Conservation (phyloP, 2,113 vertebrate species). For the Ranitomeya imitator region DNA sequence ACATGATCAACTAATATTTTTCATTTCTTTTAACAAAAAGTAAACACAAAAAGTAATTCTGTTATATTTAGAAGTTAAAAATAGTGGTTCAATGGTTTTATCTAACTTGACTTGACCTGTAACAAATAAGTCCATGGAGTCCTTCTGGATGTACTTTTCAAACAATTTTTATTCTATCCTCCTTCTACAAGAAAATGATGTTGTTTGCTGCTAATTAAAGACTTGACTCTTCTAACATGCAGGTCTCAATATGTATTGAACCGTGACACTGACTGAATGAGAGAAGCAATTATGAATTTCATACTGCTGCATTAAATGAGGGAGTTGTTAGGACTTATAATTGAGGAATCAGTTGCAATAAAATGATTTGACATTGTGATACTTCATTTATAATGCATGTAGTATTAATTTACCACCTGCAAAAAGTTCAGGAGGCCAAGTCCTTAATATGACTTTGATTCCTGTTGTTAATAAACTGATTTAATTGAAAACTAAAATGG, state of each 20-base stretch:
- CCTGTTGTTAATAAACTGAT: background rate
- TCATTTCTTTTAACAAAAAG: background rate
- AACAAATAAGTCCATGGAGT: background rate
- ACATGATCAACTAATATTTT: too few species aligned
- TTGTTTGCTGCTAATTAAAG: conserved; percentile 33
- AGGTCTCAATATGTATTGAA: conserved; percentile 42
- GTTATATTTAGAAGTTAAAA: background rate
- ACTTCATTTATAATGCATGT: conserved; percentile 44
- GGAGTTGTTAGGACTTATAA: conserved; percentile 40
- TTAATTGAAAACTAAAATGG: conserved; percentile 13
- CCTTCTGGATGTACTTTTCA: background rate
- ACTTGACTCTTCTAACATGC: conserved; percentile 20
- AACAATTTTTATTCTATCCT: background rate
- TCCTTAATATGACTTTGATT: conserved; percentile 43
- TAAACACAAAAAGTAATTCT: background rate
- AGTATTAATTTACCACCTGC: conserved; percentile 28
- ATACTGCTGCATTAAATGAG: background rate
- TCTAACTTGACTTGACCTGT: background rate
- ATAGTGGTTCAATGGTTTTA: background rate
- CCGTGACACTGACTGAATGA: conserved; percentile 33
- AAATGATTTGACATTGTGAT: conserved; percentile 31
- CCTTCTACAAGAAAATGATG: background rate
- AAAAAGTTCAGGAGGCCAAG: conserved; percentile 29
- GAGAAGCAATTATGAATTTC: conserved; percentile 41
- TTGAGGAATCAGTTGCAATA: conserved; percentile 38